phyloP scores from a whole-genome alignment of 2,888 invertebrate species.

The Dryococelus australis region DNA sequence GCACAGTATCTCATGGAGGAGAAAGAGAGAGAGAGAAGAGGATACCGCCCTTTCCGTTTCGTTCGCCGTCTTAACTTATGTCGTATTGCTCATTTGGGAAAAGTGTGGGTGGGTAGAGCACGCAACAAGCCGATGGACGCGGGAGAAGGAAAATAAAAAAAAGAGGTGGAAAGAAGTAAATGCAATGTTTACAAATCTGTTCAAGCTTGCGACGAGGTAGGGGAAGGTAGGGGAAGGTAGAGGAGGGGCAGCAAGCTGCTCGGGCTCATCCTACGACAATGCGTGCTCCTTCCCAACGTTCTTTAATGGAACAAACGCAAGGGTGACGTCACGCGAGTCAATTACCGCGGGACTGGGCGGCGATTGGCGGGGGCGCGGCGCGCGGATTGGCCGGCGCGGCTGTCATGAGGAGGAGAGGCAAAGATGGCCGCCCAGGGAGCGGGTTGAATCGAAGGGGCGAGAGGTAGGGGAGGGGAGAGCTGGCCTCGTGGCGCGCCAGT shows the following conservation, averaged over 20 bases:
- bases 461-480: neutral
- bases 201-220: neutral
- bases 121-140: neutral
- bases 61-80: neutral
- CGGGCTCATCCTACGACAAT: conserved; percentile 21
- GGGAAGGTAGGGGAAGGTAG: neutral
- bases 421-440: conserved; percentile 45
- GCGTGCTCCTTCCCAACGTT: conserved; percentile 29
- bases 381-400: conserved; percentile 37
- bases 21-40: no score
- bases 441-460: no score
- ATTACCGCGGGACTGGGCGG: conserved; percentile 39
- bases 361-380: conserved; percentile 34
- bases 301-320: conserved; percentile 43
- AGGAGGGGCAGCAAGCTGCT: conserved; percentile 5
- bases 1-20: no score
- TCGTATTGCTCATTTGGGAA: neutral
- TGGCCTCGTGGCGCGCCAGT: conserved; percentile 51
- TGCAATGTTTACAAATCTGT: conserved; percentile 28
- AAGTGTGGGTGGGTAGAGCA: neutral
- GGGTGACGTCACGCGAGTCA: conserved; percentile 41
- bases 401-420: conserved; percentile 22
- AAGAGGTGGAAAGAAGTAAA: conserved; percentile 12
- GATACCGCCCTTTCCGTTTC: no score
- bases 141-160: neutral